These are phyloP conservation scores for Polypedilum vanderplanki DNA, from an alignment of 1,140 invertebrate genomes.

Conservation along the genomic window DNA sequence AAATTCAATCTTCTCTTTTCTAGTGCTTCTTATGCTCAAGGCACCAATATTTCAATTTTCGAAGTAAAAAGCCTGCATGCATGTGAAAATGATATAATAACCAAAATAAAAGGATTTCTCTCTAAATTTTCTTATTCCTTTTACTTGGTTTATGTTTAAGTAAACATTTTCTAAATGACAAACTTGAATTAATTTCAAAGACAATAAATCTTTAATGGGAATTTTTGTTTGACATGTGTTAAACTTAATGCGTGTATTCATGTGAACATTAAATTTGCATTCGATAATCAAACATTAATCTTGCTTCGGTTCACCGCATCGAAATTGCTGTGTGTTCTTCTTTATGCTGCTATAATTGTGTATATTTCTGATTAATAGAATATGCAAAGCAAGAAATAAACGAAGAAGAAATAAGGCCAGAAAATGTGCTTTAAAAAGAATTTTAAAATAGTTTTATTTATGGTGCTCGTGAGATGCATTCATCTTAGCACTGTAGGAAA, in stretches of 20 bases:
- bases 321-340: too few relatives aligned
- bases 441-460: constrained; percentile 15
- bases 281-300: constrained; percentile 14
- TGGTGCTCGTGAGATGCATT: background rate
- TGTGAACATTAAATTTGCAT: background rate
- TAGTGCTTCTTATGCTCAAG: background rate
- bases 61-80: background rate
- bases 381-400: background rate
- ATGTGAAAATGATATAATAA: background rate
- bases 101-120: background rate
- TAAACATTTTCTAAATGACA: background rate
- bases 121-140: background rate
- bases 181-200: background rate
- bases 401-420: background rate
- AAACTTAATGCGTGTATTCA: background rate
- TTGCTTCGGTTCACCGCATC: constrained; percentile 3
- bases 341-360: background rate
- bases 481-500: too few relatives aligned
- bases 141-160: background rate
- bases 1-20: background rate
- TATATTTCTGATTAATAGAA: background rate
- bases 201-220: background rate
- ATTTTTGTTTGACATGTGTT: background rate
- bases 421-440: background rate
- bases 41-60: constrained; percentile 8